These are phyloP conservation scores for Andrena marginata DNA, from an alignment of 2,888 invertebrate species.

Conservation along the genomic window DNA sequence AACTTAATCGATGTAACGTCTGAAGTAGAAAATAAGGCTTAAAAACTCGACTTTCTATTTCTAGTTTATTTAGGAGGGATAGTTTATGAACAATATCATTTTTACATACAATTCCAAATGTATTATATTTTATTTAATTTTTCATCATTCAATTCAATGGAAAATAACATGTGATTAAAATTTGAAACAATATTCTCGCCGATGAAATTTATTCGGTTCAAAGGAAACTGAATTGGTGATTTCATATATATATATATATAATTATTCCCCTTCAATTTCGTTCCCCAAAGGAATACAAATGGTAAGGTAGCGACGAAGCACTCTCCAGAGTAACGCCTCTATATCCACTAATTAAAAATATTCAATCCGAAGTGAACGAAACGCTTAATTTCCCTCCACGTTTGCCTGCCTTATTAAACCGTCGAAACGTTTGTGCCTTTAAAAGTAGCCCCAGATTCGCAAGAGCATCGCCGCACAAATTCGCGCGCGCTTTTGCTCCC, in stretches of 20 bases:
- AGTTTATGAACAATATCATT: too few relatives aligned
- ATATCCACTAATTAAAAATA: not conserved
- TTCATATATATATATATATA: not conserved
- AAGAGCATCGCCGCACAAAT: not conserved
- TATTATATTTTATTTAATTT: not conserved
- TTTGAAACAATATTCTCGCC: not conserved
- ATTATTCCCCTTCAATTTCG: not conserved
- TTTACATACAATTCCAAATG: too few relatives aligned
- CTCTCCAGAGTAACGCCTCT: not conserved
- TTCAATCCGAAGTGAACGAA: not conserved
- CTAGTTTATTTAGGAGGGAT: too few relatives aligned
- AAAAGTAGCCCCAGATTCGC: not conserved
- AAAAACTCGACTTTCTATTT: too few relatives aligned
- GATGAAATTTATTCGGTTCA: not conserved
- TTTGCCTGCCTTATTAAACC: slow-evolving; percentile 3
- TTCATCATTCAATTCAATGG: not conserved
- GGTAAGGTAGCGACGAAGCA: not conserved
- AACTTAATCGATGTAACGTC: too few relatives aligned
- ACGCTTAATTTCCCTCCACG: not conserved
- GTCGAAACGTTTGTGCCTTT: not conserved
- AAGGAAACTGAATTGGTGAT: too few relatives aligned
- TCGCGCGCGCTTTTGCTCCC: not conserved
- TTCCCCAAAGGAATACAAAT: not conserved
- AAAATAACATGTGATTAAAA: not conserved
- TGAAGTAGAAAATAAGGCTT: too few relatives aligned